Evolutionary conservation across 2,797 vertebrate genomes (phyloP).

Genomic region (Champsocephalus esox): DNA sequence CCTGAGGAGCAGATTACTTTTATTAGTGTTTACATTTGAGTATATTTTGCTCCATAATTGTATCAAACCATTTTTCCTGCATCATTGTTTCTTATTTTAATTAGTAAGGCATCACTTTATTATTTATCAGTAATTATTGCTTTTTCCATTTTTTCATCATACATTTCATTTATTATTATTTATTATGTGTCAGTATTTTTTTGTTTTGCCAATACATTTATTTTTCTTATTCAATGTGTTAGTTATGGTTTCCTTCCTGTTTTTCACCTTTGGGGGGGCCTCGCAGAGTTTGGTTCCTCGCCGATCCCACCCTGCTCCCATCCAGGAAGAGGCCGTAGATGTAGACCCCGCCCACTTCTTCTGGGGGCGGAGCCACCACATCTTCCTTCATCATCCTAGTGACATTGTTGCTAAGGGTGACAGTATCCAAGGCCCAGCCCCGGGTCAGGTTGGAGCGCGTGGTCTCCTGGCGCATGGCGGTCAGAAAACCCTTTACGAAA

Average conservation of each 20-base stretch:
- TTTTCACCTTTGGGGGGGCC: slow-evolving; percentile 81
- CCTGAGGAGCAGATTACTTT: slow-evolving; percentile 67
- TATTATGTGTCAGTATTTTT: no score
- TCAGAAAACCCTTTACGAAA: slow-evolving; percentile 84
- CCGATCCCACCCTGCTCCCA: slow-evolving; percentile 88
- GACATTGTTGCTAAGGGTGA: slow-evolving; percentile 87
- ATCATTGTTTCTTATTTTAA: no score
- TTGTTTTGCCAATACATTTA: no score
- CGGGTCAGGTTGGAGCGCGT: slow-evolving; percentile 84
- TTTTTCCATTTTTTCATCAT: no score
- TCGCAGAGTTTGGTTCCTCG: slow-evolving; percentile 82
- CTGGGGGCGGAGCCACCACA: slow-evolving; percentile 82
- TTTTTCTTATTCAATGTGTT: no score
- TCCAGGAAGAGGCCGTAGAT: slow-evolving; percentile 88
- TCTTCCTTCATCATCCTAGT: slow-evolving; percentile 90
- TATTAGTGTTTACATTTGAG: no score
- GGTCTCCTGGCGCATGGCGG: slow-evolving; percentile 89
- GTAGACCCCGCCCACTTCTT: slow-evolving; percentile 88
- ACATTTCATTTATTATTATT: no score
- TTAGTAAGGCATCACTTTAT: no score
- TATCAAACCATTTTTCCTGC: no score
- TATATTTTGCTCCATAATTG: no score
- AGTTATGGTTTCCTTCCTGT: no score
- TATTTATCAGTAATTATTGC: no score
- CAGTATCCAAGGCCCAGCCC: slow-evolving; percentile 89